Evolutionary conservation across 2,113 vertebrate species (phyloP).

Genomic region (Vimba vimba): DNA sequence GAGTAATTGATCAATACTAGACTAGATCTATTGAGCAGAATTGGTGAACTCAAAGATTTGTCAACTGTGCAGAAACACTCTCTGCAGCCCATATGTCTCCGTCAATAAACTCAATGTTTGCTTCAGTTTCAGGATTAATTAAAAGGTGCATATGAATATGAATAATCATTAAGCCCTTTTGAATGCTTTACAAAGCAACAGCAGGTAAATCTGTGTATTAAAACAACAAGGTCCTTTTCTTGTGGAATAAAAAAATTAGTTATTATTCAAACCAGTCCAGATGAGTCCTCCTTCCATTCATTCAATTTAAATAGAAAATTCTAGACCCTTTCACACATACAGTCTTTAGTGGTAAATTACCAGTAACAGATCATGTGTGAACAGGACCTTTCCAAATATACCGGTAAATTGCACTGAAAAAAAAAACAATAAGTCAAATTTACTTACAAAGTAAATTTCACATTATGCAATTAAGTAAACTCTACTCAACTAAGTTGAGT

Average conservation of each 20-base stretch:
- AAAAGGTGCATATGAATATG: not conserved
- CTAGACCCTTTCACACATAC: too few species aligned
- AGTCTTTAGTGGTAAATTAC: too few species aligned
- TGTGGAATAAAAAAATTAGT: not conserved
- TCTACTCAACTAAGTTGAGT: too few species aligned
- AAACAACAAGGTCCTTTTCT: not conserved
- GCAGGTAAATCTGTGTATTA: not conserved
- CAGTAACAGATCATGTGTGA: too few species aligned
- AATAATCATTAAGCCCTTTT: not conserved
- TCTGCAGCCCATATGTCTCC: not conserved
- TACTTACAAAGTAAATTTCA: too few species aligned
- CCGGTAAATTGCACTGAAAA: too few species aligned
- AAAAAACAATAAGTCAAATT: too few species aligned
- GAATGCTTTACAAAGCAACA: not conserved
- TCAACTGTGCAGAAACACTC: slow-evolving; percentile 61
- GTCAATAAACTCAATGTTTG: not conserved
- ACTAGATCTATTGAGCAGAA: slow-evolving; percentile 74
- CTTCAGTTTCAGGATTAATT: slow-evolving; percentile 2
- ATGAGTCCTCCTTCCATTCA: not conserved
- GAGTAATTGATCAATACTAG: slow-evolving; percentile 77
- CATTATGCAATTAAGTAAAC: too few species aligned
- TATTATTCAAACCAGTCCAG: not conserved
- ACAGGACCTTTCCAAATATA: too few species aligned
- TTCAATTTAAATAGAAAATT: not conserved
- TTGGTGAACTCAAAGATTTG: slow-evolving; percentile 67